Base-by-base conservation (phyloP, 1,140 invertebrate genomes). In the Mylabris phalerata region DNA sequence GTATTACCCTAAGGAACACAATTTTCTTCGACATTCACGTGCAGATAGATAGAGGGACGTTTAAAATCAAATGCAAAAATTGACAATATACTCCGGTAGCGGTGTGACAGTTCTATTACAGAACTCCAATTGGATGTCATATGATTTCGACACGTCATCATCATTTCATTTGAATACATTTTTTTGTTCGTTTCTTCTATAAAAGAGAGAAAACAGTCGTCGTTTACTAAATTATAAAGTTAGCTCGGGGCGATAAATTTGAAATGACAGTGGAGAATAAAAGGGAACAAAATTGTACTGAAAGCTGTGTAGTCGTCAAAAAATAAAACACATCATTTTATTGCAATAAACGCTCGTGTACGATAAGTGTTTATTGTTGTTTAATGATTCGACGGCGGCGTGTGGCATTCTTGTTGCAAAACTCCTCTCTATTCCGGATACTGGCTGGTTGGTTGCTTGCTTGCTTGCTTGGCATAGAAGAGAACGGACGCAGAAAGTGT, bases 341-440 rank as follows among this genome's bases (percentile, higher is more conserved):
- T 32, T 11, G 51, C 55, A 64, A 64, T 64, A 66, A 64, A 62
- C 64, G 62, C 64, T 50, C 55, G 61, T 66, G 65, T 61, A 60
- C 65, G 65, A 67, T 67, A 67, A 67, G 62, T 67, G 65, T 64
- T 67, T 67, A 67, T 67, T 67, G 65, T 65, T 60, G 62, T 67
- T 67, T 67, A 67, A 67, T 65, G 65, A 67, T 62, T 19, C 19
- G 19, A 48, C 62, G 57, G 41, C 55, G 60, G 59, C 49, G 59
- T 58, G 59, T 58, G 59, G 62, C 62, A 55, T 51, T 61, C 32
- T 32, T 32, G 32, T 32, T 40, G 46, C 46, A 52, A 60, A 56
- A 56, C 65, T 63, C 61, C 56, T 59, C 65, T 61, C 65, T 65
- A 61, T 65, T 65, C 65, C 63, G 65, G 63, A 63, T 61, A 25